Conservation (phyloP, 2,888 invertebrate genomes). For the Lagria hirta region DNA sequence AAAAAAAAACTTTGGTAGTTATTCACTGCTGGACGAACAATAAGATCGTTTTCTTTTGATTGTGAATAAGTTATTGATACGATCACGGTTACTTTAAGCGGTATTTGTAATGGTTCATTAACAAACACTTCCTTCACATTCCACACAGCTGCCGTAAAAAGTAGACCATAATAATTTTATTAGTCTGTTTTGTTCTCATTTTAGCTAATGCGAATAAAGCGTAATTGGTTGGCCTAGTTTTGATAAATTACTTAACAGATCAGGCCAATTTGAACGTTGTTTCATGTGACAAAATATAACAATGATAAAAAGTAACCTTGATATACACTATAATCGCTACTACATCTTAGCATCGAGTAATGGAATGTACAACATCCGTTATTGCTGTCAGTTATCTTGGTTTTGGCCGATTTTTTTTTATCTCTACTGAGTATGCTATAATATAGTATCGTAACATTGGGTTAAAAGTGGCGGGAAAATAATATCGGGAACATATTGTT, state of each 20-base stretch:
- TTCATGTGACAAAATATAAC: constrained; percentile 4
- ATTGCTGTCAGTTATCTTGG: constrained; percentile 8
- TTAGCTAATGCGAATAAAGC: constrained; percentile 3
- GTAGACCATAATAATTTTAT: no score
- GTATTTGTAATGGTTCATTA: constrained; percentile 4
- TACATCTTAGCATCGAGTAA: constrained; percentile 12
- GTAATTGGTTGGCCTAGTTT: constrained; percentile 17
- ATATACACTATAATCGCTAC: constrained; percentile 15
- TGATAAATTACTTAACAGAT: constrained; percentile 4
- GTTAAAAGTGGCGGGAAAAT: constrained; percentile 12
- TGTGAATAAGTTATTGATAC: background rate
- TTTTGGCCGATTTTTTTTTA: constrained; percentile 6
- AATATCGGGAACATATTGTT: background rate
- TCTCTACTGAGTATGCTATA: background rate
- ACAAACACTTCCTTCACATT: no score
- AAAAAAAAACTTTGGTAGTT: constrained; percentile 4
- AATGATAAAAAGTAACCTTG: constrained; percentile 23
- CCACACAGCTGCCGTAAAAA: no score
- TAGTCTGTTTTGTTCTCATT: no score
- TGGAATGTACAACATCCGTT: constrained; percentile 9
- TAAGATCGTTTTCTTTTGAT: background rate
- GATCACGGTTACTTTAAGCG: constrained; percentile 6
- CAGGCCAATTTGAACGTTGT: constrained; percentile 7
- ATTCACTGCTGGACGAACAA: constrained; percentile 1
- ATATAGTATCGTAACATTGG: constrained; percentile 5